Base-by-base conservation (phyloP, 2,888 invertebrate genomes). In the Himalopsyche kuldschensis region DNA sequence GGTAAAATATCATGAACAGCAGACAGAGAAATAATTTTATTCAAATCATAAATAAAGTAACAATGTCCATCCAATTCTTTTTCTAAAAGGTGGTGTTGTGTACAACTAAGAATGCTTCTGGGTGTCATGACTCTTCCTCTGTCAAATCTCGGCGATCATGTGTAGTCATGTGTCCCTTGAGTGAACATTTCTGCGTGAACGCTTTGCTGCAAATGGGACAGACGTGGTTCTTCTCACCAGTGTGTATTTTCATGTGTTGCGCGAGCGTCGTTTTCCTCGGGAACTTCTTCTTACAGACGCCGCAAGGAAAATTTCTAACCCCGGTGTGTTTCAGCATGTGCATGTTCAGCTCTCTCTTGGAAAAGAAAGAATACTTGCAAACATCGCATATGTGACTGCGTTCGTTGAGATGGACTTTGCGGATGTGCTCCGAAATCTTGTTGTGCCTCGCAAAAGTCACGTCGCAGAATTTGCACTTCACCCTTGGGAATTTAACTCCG, bases 171-270 rank as follows among this genome's bases (percentile, higher is more conserved):
- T 84, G 84, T 46, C 80, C 81, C 17, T 81, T 75, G 10, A 84
- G 81, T 17, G 84, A 75, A 32, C 69, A 76, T 35, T 80, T 82
- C 78, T 84, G 84, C 30, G 79, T 82, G 31, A 84, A 84, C n/a
- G 84, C 75, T 27, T 41, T 32, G 15, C 69, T 75, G 75, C 84
- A 84, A 30, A 78, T 46, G 24, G n/a, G 11, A 32, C 84, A 84
- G 15, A 78, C 48, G 30, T 80, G 80, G 10, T 76, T 76, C 47
- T 46, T 80, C 31, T 80, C 76, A 6, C 82, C 82, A 4, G 80
- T 75, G 35, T 84, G 84, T 46, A 82, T 80, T 79, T 82, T 84
- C 46, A 77, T 31, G 24, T 84, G 84, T 24, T 78, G 63, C 3
- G 17, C 24, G n/a, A 84, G 81, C 17, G 84, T 82, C 47, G 41